Evolutionary conservation across 2,113 vertebrate genomes (phyloP), one percentile per base, ranked within the genome.

Genomic region (Tupaia tana): DNA sequence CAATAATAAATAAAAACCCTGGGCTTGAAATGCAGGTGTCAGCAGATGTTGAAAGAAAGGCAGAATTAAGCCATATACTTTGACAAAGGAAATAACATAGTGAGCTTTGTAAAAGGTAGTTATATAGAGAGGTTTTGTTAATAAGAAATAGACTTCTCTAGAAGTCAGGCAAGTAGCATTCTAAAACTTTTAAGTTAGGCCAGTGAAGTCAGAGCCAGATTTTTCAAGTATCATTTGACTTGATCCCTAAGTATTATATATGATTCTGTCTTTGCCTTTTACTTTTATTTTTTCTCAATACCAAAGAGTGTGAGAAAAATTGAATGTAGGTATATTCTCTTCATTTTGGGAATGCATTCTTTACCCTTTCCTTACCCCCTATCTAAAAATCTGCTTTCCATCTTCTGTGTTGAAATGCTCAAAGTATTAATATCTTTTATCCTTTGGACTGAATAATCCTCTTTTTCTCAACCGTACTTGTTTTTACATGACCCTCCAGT

Each of bases 401-500:
- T 96, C 88, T 97, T 93, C 80, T 22, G 18, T 95, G 80, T 88
- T 95, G 54, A 97, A 95, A 94, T 90, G 67, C 97, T 96, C 73
- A 82, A 93, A 81, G 27, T 97, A 56, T 86, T 94, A 92, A 70
- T 87, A 83, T 88, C 86, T 95, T 95, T 92, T 88, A 79, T 89
- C 66, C 85, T 94, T 93, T 94, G 92, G 89, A 90, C 79, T 90
- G 29, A 96, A 91, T 93, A 93, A 92, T 90, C 54, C 43, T 85
- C 80, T 87, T 97, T 97, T 96, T 89, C 88, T 97, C 90, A 94
- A 77, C 92, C 95, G 24, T 91, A 75, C 95, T 95, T 97, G 92
- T 94, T 96, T 97, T 71, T 96, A 90, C 78, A 54, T 97, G 87
- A 96, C 90, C 92, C 79, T 96, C 79, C 80, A 34, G 67, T 97